These are phyloP conservation scores for Schlechtendalia chinensis DNA, from an alignment of 1,140 invertebrate species.

Conservation along the genomic window DNA sequence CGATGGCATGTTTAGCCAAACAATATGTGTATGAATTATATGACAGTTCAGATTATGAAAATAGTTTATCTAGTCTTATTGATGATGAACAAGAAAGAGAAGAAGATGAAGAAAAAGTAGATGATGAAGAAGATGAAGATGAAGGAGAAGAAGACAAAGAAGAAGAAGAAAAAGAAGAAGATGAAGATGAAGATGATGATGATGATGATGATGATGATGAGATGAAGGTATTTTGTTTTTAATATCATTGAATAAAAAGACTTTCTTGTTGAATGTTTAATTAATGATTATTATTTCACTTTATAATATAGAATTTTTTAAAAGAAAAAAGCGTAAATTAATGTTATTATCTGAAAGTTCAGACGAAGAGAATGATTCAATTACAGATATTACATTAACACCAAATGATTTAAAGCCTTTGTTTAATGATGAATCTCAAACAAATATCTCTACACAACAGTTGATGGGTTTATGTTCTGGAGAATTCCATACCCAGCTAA, in stretches of 20 bases:
- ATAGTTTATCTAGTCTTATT: background rate
- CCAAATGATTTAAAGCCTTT: background rate
- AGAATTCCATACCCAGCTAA: conserved; percentile 1
- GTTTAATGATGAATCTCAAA: background rate
- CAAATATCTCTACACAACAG: conserved; percentile 22
- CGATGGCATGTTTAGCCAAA: background rate
- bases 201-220: too few species aligned
- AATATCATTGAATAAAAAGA: too few species aligned
- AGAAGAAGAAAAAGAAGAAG: too few species aligned
- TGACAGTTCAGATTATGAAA: background rate
- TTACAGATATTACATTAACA: background rate
- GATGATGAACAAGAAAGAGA: background rate
- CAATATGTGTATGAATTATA: background rate
- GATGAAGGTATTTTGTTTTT: too few species aligned
- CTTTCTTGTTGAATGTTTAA: background rate
- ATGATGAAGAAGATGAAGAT: too few species aligned
- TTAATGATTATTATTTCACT: background rate
- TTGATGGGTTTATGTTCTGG: conserved; percentile 29
- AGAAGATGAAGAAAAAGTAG: background rate
- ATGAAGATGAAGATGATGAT: too few species aligned
- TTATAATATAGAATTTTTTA: background rate
- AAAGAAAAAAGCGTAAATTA: conserved; percentile 2
- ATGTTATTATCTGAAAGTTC: conserved; percentile 30
- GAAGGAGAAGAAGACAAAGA: too few species aligned
- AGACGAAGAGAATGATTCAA: background rate